Evolutionary conservation across 1,140 invertebrate genomes (phyloP), one percentile per base, ranked within the genome.

Genomic region (Zophobas morio): DNA sequence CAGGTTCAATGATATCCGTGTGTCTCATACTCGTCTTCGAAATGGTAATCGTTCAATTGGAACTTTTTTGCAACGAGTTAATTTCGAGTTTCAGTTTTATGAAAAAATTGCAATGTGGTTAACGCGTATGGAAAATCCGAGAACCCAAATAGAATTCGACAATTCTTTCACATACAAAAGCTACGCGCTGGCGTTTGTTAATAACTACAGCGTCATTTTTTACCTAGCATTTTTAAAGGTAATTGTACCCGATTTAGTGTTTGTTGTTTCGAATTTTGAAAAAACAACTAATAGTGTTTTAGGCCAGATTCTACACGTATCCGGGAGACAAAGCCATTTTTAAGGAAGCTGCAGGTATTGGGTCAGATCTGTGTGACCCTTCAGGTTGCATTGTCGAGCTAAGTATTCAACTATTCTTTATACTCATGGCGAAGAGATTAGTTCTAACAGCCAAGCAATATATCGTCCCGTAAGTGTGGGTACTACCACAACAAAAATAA

Each of bases 221-320:
- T 99, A 99, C 85, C 96, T 99, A 81, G 98, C 97, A 0, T 99
- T 99, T 88, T 93, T 99, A 78, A 99, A 99, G 86, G 98, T 84
- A 74, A 79, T 5, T 49, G 6, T n/a, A 4, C 40, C 6, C 37
- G 20, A 20, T 20, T 20, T 20, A 20, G 20, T 20, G 20, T 20
- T 20, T 20, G 20, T 20, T 20, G 20, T 20, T 20, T 20, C 20
- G 20, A 20, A 20, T 20, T 20, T 20, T 20, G 20, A 20, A 20
- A 20, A 20, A 20, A 20, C 20, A 71, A 72, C 37, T 47, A 66
- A 53, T 72, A 72, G 51, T 71, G 47, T 72, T 60, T 75, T 46
- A 80, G 79, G 77, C 73, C 39, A 70, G 42, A 57, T 76, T 82
- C 1, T 82, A 70, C 37, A 80, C 81, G 0, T 40, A 82, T 75